Conservation (phyloP, 1,140 invertebrate species). For the Rhizoglyphus robini region DNA sequence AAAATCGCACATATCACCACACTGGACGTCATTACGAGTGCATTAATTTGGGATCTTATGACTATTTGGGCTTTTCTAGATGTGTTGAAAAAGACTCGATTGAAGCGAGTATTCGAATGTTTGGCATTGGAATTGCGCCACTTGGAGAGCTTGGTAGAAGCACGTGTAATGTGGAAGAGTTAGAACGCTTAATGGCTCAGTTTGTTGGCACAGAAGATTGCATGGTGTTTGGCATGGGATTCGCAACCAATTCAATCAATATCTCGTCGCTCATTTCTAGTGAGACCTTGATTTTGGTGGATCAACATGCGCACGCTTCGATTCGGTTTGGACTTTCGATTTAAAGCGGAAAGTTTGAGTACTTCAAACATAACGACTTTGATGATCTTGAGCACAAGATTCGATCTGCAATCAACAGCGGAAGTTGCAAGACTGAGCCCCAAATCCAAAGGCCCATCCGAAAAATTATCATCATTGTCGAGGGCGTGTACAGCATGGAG, state of each 20-base stretch:
- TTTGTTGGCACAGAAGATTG: conserved; percentile 85
- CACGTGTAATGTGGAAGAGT: conserved; percentile 56
- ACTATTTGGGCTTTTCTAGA: conserved; percentile 44
- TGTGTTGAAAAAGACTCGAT: conserved; percentile 35
- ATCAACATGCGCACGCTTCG: conserved; percentile 40
- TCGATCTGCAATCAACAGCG: conserved; percentile 48
- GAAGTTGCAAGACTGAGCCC: no score
- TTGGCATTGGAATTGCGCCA: conserved; percentile 35
- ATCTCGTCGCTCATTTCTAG: conserved; percentile 33
- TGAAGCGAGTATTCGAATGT: conserved; percentile 31
- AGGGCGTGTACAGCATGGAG: conserved; percentile 92
- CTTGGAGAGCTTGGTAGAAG: conserved; percentile 39
- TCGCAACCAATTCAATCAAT: conserved; percentile 39
- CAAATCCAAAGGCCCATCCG: conserved; percentile 55
- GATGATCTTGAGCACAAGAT: conserved; percentile 66
- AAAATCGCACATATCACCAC: conserved; percentile 55
- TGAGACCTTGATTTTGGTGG: conserved; percentile 36
- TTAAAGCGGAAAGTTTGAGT: conserved; percentile 35
- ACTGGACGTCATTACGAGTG: conserved; percentile 33
- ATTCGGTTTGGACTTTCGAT: conserved; percentile 37
- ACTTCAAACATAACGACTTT: conserved; percentile 48
- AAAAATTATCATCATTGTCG: conserved; percentile 85
- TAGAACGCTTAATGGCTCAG: conserved; percentile 68
- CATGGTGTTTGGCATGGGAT: conserved; percentile 58
- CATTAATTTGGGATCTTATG: conserved; percentile 44